Evolutionary conservation across 2,888 invertebrate genomes (phyloP).

Genomic region (Phalera bucephala): DNA sequence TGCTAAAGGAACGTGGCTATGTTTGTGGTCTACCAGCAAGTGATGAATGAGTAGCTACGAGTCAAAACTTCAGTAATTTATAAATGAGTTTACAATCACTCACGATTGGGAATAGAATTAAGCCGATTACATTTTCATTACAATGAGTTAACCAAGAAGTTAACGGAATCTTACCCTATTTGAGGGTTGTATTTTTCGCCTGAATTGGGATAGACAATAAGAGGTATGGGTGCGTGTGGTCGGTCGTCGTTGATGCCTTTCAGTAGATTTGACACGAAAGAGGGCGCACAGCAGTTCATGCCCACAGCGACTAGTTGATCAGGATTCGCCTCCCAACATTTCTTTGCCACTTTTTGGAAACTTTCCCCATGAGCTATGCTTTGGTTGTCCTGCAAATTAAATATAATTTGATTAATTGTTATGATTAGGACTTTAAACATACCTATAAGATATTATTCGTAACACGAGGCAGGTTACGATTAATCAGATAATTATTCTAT

Average conservation of each 20-base stretch:
- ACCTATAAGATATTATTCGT: too few species aligned
- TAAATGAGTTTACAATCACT: background rate
- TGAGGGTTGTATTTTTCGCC: constrained; percentile 91
- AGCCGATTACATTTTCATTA: constrained; percentile 29
- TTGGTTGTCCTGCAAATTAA: constrained; percentile 64
- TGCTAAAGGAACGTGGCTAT: too few species aligned
- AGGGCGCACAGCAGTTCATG: constrained; percentile 90
- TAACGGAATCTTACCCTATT: constrained; percentile 82
- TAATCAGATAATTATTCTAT: too few species aligned
- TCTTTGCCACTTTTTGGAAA: constrained; percentile 88
- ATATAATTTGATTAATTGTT: too few species aligned
- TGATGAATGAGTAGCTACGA: background rate
- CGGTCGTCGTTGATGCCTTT: constrained; percentile 77
- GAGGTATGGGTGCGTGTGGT: constrained; percentile 83
- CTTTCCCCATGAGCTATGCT: constrained; percentile 91
- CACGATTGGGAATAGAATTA: constrained; percentile 14
- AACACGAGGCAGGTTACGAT: too few species aligned
- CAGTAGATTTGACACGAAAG: constrained; percentile 63
- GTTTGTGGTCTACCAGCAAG: too few species aligned
- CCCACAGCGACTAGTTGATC: constrained; percentile 91
- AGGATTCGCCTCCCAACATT: constrained; percentile 88
- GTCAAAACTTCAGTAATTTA: background rate
- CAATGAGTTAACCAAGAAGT: too few species aligned
- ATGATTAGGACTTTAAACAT: too few species aligned
- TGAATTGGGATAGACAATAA: constrained; percentile 96